Evolutionary conservation across 1,140 invertebrate genomes (phyloP), one percentile per base, ranked within the genome.

Genomic region (Drosophila mauritiana): DNA sequence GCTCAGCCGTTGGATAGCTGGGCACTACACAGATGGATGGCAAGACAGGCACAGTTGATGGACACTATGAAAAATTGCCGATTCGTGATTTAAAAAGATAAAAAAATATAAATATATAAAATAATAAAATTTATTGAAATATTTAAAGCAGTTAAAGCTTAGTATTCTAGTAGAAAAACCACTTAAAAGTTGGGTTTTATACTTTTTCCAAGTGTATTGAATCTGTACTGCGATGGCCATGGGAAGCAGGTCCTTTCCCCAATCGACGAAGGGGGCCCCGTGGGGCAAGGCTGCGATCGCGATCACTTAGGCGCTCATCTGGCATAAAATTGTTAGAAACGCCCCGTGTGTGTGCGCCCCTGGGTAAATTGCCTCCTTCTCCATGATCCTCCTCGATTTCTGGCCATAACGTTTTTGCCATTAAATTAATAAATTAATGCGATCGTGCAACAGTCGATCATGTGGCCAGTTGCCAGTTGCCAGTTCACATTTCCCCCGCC

Each of bases 341-440:
- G 90, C 90, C 90, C 80, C 79, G 72, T 90, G 73, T 84, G 83
- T 86, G 69, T 86, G 68, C 73, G 73, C 76, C 74, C 61, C 58
- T 40, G 78, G 65, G 53, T 62, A 69, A 48, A 49, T 36, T 40
- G 45, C 68, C 25, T 25, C 39, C 7, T 20, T 15, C 49, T 12
- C 4, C 39, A 36, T 12, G 22, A 52, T 51, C 43, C 53, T 53
- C 54, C 37, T 25, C 20, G 59, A 39, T 64, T 22, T 20, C 27
- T 64, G 62, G 78, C 57, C 59, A 85, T 81, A 90, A 90, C 86
- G 81, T 86, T 91, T 91, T 88, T 84, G 80, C 90, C 90, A 91
- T 91, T 91, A 91, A 91, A 91, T 91, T 91, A 91, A 91, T 91
- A 91, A 91, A 91, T 91, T 91, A 91, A 91, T 91, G 80, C 80